Evolutionary conservation across 1,140 invertebrate genomes (phyloP).

Genomic region (Reticulitermes speratus): DNA sequence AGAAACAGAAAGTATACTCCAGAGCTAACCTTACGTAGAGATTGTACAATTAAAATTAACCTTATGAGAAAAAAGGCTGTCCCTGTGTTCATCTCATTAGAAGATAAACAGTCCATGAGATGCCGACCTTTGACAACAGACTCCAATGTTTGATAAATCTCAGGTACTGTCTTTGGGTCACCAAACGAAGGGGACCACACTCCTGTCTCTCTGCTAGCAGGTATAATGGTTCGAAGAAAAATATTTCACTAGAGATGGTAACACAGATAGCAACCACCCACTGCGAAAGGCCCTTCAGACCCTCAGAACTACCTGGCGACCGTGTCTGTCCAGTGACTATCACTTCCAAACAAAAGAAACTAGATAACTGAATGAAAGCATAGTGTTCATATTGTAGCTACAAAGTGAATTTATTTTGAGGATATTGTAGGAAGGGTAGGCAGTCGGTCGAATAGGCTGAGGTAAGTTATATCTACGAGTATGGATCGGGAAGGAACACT

Average conservation of each 20-base stretch:
- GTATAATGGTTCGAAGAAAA: slow-evolving; percentile 1
- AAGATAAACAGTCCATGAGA: not conserved
- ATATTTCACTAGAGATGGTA: not conserved
- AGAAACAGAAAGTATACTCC: not conserved
- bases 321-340: not conserved
- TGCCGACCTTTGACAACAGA: not conserved
- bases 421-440: too few species aligned
- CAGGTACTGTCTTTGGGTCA: not conserved
- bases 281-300: not conserved
- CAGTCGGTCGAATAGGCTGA: too few species aligned
- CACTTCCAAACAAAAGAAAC: not conserved
- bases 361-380: too few species aligned
- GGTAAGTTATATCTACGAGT: too few species aligned
- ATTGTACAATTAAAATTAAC: slow-evolving; percentile 14
- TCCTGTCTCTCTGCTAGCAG: not conserved
- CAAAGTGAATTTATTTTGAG: too few species aligned
- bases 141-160: not conserved
- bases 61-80: not conserved
- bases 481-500: too few species aligned
- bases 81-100: not conserved
- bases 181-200: not conserved
- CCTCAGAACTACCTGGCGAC: not conserved
- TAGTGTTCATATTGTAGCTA: too few species aligned
- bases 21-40: not conserved
- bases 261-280: slow-evolving; percentile 7